These are phyloP conservation scores for Lucilia sericata DNA, from an alignment of 1,140 invertebrate species.

Conservation along the genomic window DNA sequence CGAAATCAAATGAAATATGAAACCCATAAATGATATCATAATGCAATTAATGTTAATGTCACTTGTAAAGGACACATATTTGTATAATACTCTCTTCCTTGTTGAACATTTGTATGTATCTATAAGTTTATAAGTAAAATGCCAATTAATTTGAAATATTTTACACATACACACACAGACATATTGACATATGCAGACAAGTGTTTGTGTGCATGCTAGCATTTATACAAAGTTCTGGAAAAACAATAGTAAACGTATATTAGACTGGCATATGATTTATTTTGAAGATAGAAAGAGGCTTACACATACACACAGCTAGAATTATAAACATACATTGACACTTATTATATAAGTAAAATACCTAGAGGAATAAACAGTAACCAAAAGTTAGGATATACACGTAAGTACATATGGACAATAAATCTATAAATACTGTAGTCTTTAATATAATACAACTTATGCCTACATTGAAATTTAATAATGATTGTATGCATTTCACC, in stretches of 20 bases:
- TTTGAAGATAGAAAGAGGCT: no score
- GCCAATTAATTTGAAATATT: constrained; percentile 40
- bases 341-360: constrained; percentile 27
- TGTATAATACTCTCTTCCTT: background rate
- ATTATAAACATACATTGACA: no score
- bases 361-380: constrained; percentile 21
- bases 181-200: background rate
- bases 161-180: background rate
- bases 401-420: no score
- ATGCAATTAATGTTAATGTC: constrained; percentile 43
- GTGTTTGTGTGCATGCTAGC: no score
- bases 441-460: no score
- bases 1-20: constrained; percentile 38
- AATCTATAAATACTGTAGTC: no score
- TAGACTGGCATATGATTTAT: no score
- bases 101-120: no score
- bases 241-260: no score
- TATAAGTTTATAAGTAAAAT: constrained; percentile 10
- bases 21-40: constrained; percentile 33
- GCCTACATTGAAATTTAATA: no score
- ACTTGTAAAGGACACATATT: constrained; percentile 36
- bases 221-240: background rate
- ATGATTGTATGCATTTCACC: no score
- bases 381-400: background rate
- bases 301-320: no score